Evolutionary conservation across 2,113 vertebrate species (phyloP).

Genomic region (Nanger granti): DNA sequence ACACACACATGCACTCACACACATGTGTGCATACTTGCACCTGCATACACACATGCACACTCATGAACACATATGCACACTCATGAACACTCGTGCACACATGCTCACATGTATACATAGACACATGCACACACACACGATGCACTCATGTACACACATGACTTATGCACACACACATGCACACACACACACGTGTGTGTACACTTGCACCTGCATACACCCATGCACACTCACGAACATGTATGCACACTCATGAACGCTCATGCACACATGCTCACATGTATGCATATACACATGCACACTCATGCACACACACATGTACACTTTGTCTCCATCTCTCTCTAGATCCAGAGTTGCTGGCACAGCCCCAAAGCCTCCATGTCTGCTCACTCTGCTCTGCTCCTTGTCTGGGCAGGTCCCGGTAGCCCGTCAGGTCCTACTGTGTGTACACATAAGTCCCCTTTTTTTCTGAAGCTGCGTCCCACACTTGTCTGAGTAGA

Average conservation of each 20-base stretch:
- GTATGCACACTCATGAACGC: neutral
- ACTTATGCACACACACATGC: too few species aligned
- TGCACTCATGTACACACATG: too few species aligned
- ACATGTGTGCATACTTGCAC: too few species aligned
- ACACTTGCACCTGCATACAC: neutral
- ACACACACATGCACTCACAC: neutral
- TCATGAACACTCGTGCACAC: too few species aligned
- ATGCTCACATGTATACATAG: too few species aligned
- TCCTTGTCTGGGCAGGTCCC: too few species aligned
- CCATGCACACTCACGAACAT: rapidly evolving
- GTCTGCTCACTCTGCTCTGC: too few species aligned
- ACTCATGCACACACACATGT: neutral
- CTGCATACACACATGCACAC: too few species aligned
- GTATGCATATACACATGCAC: neutral
- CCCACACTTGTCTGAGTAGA: neutral
- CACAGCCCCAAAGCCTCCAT: neutral
- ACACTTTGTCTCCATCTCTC: neutral
- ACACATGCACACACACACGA: too few species aligned
- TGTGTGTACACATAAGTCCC: neutral
- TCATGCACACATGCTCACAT: rapidly evolving
- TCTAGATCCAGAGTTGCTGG: neutral
- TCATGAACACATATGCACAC: too few species aligned
- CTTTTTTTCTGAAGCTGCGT: neutral
- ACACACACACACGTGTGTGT: rapidly evolving
- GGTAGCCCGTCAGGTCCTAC: neutral